Base-by-base conservation (phyloP, 2,113 vertebrate genomes). In the Odocoileus hemionus region DNA sequence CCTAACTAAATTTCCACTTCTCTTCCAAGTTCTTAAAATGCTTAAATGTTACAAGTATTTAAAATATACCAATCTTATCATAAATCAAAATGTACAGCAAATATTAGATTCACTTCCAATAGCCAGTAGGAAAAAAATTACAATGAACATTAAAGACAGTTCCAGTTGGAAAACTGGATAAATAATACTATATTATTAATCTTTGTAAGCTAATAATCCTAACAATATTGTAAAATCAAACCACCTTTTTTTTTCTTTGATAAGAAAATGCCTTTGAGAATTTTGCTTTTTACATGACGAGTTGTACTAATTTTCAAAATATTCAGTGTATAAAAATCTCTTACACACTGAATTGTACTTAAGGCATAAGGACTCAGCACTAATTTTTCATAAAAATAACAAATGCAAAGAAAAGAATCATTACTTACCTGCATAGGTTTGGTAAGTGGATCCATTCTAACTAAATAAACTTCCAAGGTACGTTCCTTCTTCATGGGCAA, bases 401-500 rank as follows among this genome's bases (percentile, higher is more conserved):
- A 95, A 86, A 64, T 21, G 25, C 19, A 93, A 93, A 93, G 64
- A 94, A 97, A 97, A 50, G 21, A 85, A 78, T 57, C 33, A 92
- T 36, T 4, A 85, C 97, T 98, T 98, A 99, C 99, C 99, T 99
- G 99, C 95, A 99, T 99, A 98, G 99, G 99, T 98, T 99, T 99
- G 98, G 99, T 98, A 97, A 99, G 98, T 85, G 99, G 99, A 98
- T 99, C 99, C 97, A 99, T 99, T 98, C 99, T 99, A 98, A 99
- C 99, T 96, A 99, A 99, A 97, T 99, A 99, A 91, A 99, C 99
- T 99, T 99, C 99, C 98, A 99, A 98, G 45, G 99, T 99, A 30
- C 99, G 99, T 97, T 99, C 99, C 98, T 99, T 99, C 98, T 99
- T 99, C 99, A 99, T 99, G 64, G 99, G 99, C 70, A 99, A 98